Conservation (phyloP, 2,113 vertebrate species). For the Empidonax alnorum region DNA sequence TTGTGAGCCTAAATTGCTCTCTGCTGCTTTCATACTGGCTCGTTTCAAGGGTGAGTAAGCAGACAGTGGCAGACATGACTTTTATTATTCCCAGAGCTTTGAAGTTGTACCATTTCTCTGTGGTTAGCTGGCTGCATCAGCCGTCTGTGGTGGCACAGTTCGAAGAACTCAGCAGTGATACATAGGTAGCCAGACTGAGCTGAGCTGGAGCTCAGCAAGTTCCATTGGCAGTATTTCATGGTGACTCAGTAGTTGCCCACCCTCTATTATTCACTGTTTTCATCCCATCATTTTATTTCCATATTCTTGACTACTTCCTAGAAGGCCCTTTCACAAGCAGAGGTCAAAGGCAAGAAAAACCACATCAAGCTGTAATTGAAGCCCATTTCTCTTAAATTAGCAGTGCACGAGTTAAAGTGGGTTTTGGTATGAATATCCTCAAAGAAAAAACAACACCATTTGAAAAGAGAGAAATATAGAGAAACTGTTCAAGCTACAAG, state of each 20-base stretch:
- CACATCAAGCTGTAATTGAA: neutral
- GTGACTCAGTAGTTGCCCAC: neutral
- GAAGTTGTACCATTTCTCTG: neutral
- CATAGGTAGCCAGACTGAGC: neutral
- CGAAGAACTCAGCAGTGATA: neutral
- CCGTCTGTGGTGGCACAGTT: neutral
- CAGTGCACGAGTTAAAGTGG: neutral
- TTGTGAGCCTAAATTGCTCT: neutral
- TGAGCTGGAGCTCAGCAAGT: neutral
- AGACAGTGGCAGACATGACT: slow-evolving; percentile 22
- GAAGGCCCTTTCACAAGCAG: neutral
- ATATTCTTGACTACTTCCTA: neutral
- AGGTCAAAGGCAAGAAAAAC: neutral
- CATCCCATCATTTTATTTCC: neutral
- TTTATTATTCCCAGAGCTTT: neutral
- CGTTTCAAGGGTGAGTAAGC: slow-evolving; percentile 45
- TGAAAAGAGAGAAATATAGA: neutral
- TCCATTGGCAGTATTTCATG: neutral
- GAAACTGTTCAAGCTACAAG: neutral
- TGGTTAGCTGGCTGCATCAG: neutral
- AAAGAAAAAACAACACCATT: neutral
- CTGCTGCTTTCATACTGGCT: neutral
- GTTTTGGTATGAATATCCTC: neutral
- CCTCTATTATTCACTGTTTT: neutral
- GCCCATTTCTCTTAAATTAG: neutral